These are phyloP conservation scores for Synchiropus splendidus DNA, from an alignment of 2,113 vertebrate species.

Conservation along the genomic window DNA sequence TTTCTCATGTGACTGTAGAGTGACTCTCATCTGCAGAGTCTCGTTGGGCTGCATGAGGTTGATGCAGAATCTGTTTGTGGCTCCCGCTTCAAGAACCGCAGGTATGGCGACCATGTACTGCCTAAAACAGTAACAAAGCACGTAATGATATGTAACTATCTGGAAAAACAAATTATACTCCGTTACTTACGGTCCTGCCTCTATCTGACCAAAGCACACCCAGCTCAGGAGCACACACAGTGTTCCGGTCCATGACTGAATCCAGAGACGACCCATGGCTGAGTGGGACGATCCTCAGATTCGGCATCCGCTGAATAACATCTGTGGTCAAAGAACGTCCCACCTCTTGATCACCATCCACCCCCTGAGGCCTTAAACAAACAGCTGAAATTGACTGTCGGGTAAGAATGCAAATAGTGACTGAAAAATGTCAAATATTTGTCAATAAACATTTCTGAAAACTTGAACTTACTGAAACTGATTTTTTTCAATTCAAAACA, in stretches of 20 bases:
- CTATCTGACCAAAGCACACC: constrained; percentile 8
- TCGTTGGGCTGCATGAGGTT: constrained; percentile 52
- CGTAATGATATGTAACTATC: neutral
- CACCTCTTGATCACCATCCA: neutral
- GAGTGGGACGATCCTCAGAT: constrained; percentile 6
- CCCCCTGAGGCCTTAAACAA: too few species aligned
- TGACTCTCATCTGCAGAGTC: constrained; percentile 41
- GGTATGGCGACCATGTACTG: constrained; percentile 54
- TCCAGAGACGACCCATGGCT: constrained; percentile 35
- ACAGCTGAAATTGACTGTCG: too few species aligned
- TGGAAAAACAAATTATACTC: neutral
- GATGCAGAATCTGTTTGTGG: constrained; percentile 40
- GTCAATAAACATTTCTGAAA: too few species aligned
- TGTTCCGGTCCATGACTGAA: constrained; percentile 27
- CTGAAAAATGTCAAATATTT: too few species aligned
- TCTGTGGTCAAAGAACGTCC: neutral
- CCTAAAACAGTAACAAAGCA: constrained; percentile 15
- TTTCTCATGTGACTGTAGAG: constrained; percentile 13
- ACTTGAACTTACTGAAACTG: too few species aligned
- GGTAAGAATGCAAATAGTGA: too few species aligned
- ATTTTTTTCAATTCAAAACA: too few species aligned
- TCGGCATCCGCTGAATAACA: constrained; percentile 25
- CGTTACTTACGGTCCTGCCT: constrained; percentile 42
- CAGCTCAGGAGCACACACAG: constrained; percentile 30
- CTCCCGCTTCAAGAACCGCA: constrained; percentile 49